Percentiles rank a stretch among this genome's conserved stretches.
phyloP scores from a whole-genome alignment of 2,113 vertebrate genomes.

The Strix uralensis region DNA sequence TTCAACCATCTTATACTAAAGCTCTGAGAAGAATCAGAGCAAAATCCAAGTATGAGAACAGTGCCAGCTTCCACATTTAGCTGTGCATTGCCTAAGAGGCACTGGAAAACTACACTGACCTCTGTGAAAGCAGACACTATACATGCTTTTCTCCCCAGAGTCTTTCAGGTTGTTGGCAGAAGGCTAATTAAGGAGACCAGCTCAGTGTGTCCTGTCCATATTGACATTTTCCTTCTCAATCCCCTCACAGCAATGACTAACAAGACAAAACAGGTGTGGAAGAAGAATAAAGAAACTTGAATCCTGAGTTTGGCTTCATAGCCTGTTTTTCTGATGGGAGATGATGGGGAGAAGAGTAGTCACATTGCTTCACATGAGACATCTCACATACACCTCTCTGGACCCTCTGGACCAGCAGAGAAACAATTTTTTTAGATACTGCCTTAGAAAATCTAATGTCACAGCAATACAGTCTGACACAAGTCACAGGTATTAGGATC shows the following conservation, averaged over 20 bases:
- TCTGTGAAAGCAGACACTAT: not conserved
- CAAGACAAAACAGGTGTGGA: not conserved
- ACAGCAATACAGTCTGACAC: not conserved
- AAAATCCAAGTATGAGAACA: not conserved
- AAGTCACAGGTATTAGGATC: not conserved
- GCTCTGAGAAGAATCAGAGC: not conserved
- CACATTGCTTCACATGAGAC: not conserved
- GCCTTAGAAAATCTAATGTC: not conserved
- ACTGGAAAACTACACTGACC: not conserved
- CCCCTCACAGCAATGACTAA: not conserved
- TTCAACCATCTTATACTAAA: not conserved
- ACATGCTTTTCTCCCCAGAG: not conserved
- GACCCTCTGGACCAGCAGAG: not conserved
- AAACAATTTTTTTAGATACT: not conserved
- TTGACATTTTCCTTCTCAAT: not conserved
- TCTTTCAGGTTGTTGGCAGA: not conserved
- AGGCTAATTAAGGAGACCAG: not conserved
- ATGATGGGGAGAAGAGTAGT: not conserved
- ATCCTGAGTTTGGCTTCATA: not conserved
- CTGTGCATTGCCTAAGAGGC: not conserved
- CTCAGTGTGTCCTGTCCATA: not conserved
- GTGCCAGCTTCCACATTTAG: not conserved
- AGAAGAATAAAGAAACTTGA: not conserved
- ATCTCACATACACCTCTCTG: not conserved
- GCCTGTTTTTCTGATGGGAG: not conserved